Percentiles rank a stretch among this genome's conserved stretches.
Conservation (phyloP, 2,888 invertebrate genomes). For the Nymphalis polychloros region DNA sequence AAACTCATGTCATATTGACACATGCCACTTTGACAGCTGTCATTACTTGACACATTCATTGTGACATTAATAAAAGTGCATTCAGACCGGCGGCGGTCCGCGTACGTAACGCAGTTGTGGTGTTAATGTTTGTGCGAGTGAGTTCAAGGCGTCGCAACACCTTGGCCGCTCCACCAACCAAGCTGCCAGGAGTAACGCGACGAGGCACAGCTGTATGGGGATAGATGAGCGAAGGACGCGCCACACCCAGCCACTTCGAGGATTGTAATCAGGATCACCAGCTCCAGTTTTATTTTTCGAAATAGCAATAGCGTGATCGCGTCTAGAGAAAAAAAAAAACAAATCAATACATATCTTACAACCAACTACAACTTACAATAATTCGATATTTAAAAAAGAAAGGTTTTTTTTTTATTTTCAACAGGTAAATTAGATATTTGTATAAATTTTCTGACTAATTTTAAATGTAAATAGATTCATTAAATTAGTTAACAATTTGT, state of each 20-base stretch:
- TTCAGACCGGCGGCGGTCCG: conserved; percentile 86
- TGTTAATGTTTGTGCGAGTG: conserved; percentile 87
- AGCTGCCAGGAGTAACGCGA: conserved; percentile 87
- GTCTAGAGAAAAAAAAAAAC: conserved; percentile 45
- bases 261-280: conserved; percentile 81
- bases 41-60: conserved; percentile 21
- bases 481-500: too few species aligned
- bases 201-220: conserved; percentile 88
- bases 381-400: not conserved
- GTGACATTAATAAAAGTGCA: conserved; percentile 16
- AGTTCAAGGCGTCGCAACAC: conserved; percentile 90
- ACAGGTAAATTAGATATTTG: too few species aligned
- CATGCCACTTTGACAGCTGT: conserved; percentile 16
- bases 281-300: conserved; percentile 76
- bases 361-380: not conserved
- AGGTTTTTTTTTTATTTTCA: too few species aligned
- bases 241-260: conserved; percentile 85
- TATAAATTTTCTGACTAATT: too few species aligned
- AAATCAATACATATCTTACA: not conserved
- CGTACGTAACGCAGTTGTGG: conserved; percentile 91
- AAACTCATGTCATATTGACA: conserved; percentile 10
- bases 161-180: conserved; percentile 88
- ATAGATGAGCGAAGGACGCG: conserved; percentile 88
- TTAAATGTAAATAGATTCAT: too few species aligned
- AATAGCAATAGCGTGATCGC: conserved; percentile 56